These are phyloP conservation scores for Rallus crepitans DNA, from an alignment of 2,797 vertebrate species.

Conservation along the genomic window DNA sequence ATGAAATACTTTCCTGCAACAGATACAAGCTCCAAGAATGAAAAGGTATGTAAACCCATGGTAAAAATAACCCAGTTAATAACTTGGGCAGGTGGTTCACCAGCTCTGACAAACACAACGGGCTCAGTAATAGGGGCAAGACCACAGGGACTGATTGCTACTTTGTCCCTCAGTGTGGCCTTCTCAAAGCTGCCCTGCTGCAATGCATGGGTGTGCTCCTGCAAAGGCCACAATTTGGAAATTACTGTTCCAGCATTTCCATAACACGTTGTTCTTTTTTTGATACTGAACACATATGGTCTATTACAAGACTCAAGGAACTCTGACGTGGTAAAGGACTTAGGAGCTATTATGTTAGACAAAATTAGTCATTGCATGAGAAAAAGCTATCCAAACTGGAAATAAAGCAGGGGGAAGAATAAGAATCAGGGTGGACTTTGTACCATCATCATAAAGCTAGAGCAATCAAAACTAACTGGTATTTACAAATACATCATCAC, in stretches of 20 bases:
- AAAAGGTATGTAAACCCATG: background rate
- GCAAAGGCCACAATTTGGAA: constrained; percentile 15
- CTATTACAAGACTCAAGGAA: background rate
- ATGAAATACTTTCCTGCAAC: background rate
- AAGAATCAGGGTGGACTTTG: background rate
- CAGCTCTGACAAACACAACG: background rate
- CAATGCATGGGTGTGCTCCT: constrained; percentile 23
- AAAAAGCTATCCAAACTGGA: background rate
- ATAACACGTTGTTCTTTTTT: background rate
- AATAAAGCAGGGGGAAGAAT: background rate
- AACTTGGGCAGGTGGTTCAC: background rate
- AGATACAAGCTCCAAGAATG: background rate
- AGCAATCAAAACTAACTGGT: background rate
- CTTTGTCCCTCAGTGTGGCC: background rate
- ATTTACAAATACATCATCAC: background rate
- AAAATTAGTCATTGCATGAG: background rate
- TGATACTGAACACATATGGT: background rate
- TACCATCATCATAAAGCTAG: background rate
- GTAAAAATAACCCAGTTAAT: background rate
- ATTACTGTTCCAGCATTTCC: background rate
- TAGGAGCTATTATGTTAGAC: background rate
- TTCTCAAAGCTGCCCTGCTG: constrained; percentile 25
- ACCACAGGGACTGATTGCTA: background rate
- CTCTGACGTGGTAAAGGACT: background rate
- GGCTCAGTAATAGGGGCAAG: background rate